Evolutionary conservation across 2,888 invertebrate genomes (phyloP).

Genomic region (Trileptium ribeirensis): DNA sequence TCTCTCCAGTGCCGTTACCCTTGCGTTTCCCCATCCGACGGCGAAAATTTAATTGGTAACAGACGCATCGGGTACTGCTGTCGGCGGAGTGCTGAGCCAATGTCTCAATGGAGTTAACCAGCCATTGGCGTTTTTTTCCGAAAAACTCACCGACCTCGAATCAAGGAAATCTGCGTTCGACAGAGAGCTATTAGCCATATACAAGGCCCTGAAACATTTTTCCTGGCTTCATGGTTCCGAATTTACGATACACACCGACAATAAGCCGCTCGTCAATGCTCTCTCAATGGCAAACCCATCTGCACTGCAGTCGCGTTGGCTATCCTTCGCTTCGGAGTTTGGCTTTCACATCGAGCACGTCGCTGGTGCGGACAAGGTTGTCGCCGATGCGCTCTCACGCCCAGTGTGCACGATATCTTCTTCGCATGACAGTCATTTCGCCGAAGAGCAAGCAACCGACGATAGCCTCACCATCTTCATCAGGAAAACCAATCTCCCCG

Average conservation of each 20-base stretch:
- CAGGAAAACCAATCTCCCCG: no score
- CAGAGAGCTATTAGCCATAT: background rate
- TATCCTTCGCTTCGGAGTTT: background rate
- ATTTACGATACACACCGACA: background rate
- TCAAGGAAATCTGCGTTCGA: background rate
- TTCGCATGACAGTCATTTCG: no score
- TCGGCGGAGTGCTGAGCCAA: slow-evolving; percentile 4
- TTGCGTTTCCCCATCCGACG: background rate
- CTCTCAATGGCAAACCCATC: background rate
- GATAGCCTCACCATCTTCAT: no score
- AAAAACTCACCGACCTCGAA: background rate
- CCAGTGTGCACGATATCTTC: no score
- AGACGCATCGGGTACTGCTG: background rate
- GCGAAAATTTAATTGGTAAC: background rate
- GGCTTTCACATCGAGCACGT: background rate
- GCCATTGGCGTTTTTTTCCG: slow-evolving; percentile 1
- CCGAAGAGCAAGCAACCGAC: no score
- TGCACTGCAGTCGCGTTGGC: slow-evolving; percentile 3
- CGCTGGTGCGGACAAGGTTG: no score
- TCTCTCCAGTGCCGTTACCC: background rate
- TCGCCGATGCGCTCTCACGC: no score
- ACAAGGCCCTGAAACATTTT: slow-evolving; percentile 5
- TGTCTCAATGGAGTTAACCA: background rate
- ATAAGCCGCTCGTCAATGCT: background rate
- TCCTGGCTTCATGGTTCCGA: background rate